These are phyloP conservation scores for Eueremaeus valkanovi DNA, from an alignment of 2,888 invertebrate species.

Conservation along the genomic window DNA sequence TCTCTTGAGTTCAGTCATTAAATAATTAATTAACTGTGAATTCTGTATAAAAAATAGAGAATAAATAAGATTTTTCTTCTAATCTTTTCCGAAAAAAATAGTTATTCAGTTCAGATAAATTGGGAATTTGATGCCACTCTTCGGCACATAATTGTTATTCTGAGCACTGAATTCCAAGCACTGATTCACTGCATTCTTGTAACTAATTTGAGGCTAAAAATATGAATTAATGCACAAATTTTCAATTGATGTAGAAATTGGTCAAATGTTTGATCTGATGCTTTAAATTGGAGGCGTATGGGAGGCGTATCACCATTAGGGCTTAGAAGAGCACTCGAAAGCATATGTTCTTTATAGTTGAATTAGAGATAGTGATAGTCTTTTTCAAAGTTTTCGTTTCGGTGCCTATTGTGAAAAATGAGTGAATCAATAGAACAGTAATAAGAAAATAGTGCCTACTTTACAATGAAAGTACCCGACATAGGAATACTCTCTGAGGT, in stretches of 20 bases:
- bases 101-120: neutral
- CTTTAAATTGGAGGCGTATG: constrained; percentile 31
- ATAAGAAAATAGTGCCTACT: constrained; percentile 31
- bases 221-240: neutral
- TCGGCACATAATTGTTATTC: neutral
- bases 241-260: neutral
- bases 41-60: neutral
- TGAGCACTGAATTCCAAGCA: neutral
- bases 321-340: neutral
- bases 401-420: constrained; percentile 6
- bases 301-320: neutral
- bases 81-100: neutral
- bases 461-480: neutral
- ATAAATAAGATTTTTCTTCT: too few species aligned
- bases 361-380: neutral
- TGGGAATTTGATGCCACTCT: neutral
- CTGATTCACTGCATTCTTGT: neutral
- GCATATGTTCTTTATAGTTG: constrained; percentile 6
- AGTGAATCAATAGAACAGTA: constrained; percentile 32
- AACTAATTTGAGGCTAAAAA: constrained; percentile 3
- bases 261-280: neutral
- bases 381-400: neutral
- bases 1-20: neutral
- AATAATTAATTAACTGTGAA: constrained; percentile 17
- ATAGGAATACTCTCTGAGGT: too few species aligned